These are phyloP conservation scores for Brevimyrus niger DNA, from an alignment of 2,113 vertebrate species.

Conservation along the genomic window DNA sequence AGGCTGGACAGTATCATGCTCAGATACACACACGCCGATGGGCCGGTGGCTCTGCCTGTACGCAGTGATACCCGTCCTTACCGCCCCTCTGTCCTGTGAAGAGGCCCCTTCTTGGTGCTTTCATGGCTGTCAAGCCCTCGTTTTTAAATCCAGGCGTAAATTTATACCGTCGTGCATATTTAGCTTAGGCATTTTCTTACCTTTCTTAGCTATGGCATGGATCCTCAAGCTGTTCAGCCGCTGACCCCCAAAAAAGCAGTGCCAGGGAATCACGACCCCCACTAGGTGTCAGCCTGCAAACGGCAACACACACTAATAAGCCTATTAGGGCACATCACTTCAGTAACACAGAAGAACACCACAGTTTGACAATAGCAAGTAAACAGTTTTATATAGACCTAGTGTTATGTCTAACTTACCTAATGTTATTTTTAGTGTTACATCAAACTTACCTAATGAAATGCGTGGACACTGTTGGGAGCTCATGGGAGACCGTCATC, in stretches of 20 bases:
- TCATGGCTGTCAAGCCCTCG: neutral
- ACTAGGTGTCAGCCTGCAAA: neutral
- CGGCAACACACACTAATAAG: neutral
- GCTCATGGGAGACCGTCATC: neutral
- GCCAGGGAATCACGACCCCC: neutral
- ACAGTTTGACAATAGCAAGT: neutral
- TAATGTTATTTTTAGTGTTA: neutral
- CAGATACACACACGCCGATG: neutral
- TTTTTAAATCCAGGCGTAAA: neutral
- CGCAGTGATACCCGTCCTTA: neutral
- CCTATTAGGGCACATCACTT: neutral
- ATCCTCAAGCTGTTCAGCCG: neutral
- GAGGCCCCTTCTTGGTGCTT: neutral
- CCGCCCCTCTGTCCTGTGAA: neutral
- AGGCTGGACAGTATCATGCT: neutral
- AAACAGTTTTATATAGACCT: neutral
- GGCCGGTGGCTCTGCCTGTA: neutral
- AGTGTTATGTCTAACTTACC: neutral
- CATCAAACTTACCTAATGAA: neutral
- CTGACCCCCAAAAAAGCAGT: neutral
- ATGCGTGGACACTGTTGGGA: neutral
- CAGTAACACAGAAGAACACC: neutral
- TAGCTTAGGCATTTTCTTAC: neutral
- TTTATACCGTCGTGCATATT: neutral
- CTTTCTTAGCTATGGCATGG: neutral